phyloP scores from a whole-genome alignment of 1,140 invertebrate genomes.

The Triops cancriformis region DNA sequence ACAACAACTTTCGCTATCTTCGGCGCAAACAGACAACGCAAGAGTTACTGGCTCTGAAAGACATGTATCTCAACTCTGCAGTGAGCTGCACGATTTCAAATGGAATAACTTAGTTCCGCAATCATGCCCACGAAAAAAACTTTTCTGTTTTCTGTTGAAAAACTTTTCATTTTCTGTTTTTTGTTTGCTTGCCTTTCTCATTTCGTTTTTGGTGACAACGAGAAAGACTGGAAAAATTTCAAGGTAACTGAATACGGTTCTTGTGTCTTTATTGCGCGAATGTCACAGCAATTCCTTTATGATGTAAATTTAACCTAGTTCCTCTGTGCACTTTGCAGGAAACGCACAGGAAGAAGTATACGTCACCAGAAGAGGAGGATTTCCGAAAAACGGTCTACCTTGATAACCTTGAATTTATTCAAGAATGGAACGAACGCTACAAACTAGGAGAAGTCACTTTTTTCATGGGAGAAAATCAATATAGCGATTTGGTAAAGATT shows the following conservation, averaged over 20 bases:
- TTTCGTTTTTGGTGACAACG: background rate
- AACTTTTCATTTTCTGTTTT: background rate
- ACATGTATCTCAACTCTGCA: no score
- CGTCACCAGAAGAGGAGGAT: background rate
- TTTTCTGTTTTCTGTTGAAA: no score
- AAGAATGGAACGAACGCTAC: background rate
- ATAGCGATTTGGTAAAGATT: background rate
- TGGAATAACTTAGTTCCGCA: no score
- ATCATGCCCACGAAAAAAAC: no score
- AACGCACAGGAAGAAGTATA: background rate
- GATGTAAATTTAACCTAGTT: no score
- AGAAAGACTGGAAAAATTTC: background rate
- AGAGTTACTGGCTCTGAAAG: no score
- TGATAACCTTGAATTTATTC: background rate
- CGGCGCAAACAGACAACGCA: no score
- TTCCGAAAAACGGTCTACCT: background rate
- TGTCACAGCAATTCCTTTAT: no score
- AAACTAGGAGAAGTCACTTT: background rate
- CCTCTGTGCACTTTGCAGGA: background rate
- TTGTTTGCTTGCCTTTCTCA: background rate
- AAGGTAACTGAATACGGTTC: background rate
- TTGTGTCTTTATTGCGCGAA: no score
- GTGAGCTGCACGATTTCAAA: no score
- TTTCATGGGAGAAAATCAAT: background rate
- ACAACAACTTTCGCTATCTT: no score